Evolutionary conservation across 2,888 invertebrate genomes (phyloP).

Genomic region (Ennomos erosarius): DNA sequence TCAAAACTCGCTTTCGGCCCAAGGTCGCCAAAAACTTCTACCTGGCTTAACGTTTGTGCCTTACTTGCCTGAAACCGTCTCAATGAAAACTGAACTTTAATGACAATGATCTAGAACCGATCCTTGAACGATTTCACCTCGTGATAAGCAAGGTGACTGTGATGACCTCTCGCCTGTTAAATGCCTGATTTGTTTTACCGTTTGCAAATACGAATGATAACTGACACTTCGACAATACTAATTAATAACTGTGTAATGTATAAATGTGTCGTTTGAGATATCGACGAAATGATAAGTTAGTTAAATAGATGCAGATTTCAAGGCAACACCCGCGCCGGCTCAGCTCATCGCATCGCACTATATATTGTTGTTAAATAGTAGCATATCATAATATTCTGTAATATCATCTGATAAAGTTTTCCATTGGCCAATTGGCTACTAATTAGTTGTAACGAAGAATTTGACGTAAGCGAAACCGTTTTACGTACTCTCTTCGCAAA

Average conservation of each 20-base stretch:
- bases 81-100: constrained; percentile 48
- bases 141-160: constrained; percentile 53
- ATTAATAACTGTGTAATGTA: background rate
- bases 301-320: constrained; percentile 1
- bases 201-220: constrained; percentile 34
- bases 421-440: constrained; percentile 22
- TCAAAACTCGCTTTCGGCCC: constrained; percentile 50
- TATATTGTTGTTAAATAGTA: background rate
- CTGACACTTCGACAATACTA: constrained; percentile 6
- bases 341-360: background rate
- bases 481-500: constrained; percentile 20
- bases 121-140: constrained; percentile 33
- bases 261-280: background rate
- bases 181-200: constrained; percentile 47
- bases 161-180: constrained; percentile 49
- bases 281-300: background rate
- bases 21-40: constrained; percentile 59
- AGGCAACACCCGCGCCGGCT: background rate
- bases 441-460: too few species aligned
- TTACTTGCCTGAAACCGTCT: constrained; percentile 40
- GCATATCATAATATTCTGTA: constrained; percentile 5
- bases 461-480: constrained; percentile 2
- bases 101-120: constrained; percentile 37
- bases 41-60: constrained; percentile 51
- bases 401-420: constrained; percentile 23